These are phyloP conservation scores for Macquaria ambigua DNA, from an alignment of 2,113 vertebrate species.

Conservation along the genomic window DNA sequence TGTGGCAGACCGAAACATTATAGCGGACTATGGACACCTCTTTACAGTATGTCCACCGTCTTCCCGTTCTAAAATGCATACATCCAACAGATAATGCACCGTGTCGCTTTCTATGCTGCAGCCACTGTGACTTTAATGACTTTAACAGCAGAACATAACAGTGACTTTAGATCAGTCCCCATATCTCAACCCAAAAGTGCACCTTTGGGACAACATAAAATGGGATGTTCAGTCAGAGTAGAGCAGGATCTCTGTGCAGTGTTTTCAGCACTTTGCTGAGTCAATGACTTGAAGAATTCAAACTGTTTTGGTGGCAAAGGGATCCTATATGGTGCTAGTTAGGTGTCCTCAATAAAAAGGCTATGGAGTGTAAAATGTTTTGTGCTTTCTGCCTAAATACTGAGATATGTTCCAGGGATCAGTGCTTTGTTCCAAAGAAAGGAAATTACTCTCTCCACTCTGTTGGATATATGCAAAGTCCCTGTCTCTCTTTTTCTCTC, in stretches of 20 bases:
- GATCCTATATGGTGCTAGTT: slow-evolving; percentile 30
- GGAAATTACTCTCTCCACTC: slow-evolving; percentile 69
- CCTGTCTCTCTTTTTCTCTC: slow-evolving; percentile 34
- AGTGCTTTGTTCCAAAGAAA: slow-evolving; percentile 67
- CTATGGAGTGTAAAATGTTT: slow-evolving; percentile 68
- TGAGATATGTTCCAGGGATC: slow-evolving; percentile 63
- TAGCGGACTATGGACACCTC: too few relatives aligned
- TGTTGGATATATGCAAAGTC: slow-evolving; percentile 71
- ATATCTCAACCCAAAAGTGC: slow-evolving; percentile 2
- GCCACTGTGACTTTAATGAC: neutral
- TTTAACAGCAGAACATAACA: neutral
- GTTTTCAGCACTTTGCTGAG: slow-evolving; percentile 42
- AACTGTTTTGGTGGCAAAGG: slow-evolving; percentile 26
- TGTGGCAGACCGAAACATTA: neutral
- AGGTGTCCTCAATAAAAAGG: slow-evolving; percentile 60
- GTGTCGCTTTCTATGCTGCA: too few relatives aligned
- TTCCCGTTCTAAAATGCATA: neutral
- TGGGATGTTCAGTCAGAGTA: slow-evolving; percentile 13
- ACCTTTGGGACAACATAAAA: slow-evolving; percentile 12
- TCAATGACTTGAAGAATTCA: slow-evolving; percentile 42
- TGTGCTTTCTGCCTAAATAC: slow-evolving; percentile 64
- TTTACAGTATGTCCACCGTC: neutral
- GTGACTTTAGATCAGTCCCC: neutral
- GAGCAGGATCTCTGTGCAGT: slow-evolving; percentile 14
- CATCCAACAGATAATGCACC: neutral